Percentiles rank a stretch among this genome's conserved stretches.
phyloP scores from a whole-genome alignment of 2,888 invertebrate genomes.

The Lingula anatina region DNA sequence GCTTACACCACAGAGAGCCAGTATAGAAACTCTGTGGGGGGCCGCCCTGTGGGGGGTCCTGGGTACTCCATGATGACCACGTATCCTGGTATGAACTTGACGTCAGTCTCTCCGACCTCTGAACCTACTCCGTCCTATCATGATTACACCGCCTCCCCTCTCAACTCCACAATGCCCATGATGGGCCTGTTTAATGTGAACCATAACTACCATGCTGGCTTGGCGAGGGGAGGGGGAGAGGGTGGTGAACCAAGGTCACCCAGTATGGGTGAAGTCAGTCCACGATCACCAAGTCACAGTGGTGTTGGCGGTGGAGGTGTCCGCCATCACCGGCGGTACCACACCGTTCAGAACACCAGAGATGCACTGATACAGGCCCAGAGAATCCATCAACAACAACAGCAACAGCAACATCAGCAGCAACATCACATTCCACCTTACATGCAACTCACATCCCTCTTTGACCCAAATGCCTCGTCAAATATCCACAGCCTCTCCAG shows the following conservation, averaged over 20 bases:
- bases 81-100: background rate
- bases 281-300: background rate
- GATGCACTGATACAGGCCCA: too few species aligned
- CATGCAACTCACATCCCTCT: background rate
- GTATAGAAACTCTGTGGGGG: too few species aligned
- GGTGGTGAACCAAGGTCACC: too few species aligned
- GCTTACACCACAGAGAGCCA: background rate
- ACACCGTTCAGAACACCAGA: background rate
- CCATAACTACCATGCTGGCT: too few species aligned
- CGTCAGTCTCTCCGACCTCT: background rate
- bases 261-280: background rate
- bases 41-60: too few species aligned
- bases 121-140: background rate
- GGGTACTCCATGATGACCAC: background rate
- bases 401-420: too few species aligned
- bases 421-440: background rate
- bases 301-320: too few species aligned
- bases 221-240: too few species aligned
- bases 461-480: too few species aligned
- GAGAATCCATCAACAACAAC: too few species aligned
- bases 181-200: background rate
- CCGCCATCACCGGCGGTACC: background rate
- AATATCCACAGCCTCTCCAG: too few species aligned
- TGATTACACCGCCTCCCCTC: background rate
- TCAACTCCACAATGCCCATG: slow-evolving; percentile 1